phyloP scores from a whole-genome alignment of 2,113 vertebrate genomes.

The Caracal caracal region DNA sequence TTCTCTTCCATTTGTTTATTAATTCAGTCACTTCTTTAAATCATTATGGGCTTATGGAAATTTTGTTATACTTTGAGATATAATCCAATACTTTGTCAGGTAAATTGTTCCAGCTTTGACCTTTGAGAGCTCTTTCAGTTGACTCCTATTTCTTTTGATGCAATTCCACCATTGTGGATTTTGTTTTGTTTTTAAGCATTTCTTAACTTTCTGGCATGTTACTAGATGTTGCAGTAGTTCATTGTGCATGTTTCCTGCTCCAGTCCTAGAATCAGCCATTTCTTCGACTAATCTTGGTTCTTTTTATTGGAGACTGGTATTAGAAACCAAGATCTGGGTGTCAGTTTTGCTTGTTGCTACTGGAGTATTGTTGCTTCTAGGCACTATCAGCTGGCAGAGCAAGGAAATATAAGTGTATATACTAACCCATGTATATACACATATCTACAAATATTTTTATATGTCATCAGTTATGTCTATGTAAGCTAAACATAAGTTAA shows the following conservation, averaged over 20 bases:
- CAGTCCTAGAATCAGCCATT: background rate
- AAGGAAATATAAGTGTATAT: background rate
- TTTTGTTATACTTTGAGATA: conserved; percentile 10
- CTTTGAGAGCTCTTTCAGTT: background rate
- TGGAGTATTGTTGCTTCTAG: background rate
- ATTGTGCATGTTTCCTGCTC: background rate
- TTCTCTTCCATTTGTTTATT: background rate
- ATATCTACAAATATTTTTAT: background rate
- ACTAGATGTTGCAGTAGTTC: background rate
- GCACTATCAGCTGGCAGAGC: background rate
- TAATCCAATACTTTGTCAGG: background rate
- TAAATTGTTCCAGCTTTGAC: background rate
- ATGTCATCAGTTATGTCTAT: background rate
- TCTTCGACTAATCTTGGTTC: background rate
- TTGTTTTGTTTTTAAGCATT: conserved; percentile 4
- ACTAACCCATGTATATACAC: background rate
- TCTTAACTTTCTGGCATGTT: background rate
- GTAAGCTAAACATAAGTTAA: background rate
- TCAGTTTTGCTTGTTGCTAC: background rate
- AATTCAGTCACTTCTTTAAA: background rate
- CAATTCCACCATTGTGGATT: background rate
- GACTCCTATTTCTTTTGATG: background rate
- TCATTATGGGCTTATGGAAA: background rate
- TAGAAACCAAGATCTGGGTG: background rate
- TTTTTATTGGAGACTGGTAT: background rate